Evolutionary conservation across 2,888 invertebrate genomes (phyloP).

Genomic region (Bugulina stolonifera): DNA sequence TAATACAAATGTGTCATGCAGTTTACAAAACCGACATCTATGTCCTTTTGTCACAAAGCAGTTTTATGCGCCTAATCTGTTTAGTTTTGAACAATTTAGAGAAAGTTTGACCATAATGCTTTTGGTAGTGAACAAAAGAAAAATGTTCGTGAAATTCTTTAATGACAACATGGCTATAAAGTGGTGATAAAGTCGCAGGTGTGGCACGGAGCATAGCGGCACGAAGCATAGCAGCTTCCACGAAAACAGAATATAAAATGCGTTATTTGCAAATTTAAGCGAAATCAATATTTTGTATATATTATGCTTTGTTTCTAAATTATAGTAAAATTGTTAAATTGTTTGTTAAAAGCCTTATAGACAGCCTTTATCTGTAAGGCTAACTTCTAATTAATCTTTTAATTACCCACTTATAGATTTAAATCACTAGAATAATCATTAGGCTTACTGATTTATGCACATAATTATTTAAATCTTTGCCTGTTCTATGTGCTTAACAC

Average conservation of each 20-base stretch:
- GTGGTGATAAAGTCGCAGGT: constrained; percentile 1
- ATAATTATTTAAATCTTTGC: background rate
- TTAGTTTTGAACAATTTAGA: constrained; percentile 22
- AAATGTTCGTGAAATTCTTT: background rate
- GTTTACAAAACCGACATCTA: background rate
- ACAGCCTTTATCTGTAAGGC: background rate
- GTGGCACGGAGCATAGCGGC: background rate
- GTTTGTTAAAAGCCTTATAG: background rate
- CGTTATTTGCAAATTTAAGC: no score
- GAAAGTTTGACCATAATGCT: background rate
- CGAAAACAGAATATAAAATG: background rate
- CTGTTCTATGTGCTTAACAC: background rate
- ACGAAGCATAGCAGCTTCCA: background rate
- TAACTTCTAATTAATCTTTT: background rate
- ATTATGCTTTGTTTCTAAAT: background rate
- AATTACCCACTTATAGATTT: background rate
- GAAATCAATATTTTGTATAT: background rate
- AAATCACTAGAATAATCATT: background rate
- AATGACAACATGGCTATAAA: constrained; percentile 13
- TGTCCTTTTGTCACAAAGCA: constrained; percentile 3
- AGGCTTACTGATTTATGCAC: background rate
- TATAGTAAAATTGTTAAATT: background rate
- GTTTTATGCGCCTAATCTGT: constrained; percentile 24
- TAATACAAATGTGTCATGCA: constrained; percentile 10
- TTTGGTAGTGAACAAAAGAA: background rate